These are phyloP conservation scores for Esox masquinongy DNA, from an alignment of 2,797 vertebrate species.

Conservation along the genomic window DNA sequence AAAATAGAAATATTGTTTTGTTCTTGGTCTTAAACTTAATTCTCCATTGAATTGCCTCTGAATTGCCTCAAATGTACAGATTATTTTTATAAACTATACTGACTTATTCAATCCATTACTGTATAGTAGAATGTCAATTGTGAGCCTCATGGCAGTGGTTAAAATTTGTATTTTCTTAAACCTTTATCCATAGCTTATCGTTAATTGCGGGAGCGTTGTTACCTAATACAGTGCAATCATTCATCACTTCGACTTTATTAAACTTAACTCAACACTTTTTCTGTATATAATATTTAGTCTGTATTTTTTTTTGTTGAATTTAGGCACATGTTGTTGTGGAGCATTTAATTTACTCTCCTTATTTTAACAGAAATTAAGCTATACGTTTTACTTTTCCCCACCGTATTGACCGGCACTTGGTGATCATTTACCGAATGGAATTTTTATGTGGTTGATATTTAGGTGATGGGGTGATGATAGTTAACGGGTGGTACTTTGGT, in stretches of 20 bases:
- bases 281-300: not conserved
- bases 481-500: slow-evolving; percentile 34
- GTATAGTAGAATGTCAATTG: not conserved
- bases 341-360: not conserved
- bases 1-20: too few relatives aligned
- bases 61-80: not conserved
- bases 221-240: not conserved
- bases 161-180: not conserved
- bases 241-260: not conserved
- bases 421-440: slow-evolving; percentile 16
- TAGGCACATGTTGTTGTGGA: not conserved
- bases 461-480: slow-evolving; percentile 48
- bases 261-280: not conserved
- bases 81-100: not conserved
- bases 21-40: too few relatives aligned
- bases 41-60: too few relatives aligned
- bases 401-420: not conserved
- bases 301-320: not conserved
- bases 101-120: not conserved
- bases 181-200: not conserved
- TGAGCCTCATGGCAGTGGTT: not conserved
- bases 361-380: not conserved
- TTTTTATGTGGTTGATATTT: slow-evolving; percentile 36
- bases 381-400: not conserved
- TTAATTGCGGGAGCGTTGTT: not conserved